Evolutionary conservation across 2,888 invertebrate genomes (phyloP), one percentile per base, ranked within the genome.

Genomic region (Cristatella mucedo): DNA sequence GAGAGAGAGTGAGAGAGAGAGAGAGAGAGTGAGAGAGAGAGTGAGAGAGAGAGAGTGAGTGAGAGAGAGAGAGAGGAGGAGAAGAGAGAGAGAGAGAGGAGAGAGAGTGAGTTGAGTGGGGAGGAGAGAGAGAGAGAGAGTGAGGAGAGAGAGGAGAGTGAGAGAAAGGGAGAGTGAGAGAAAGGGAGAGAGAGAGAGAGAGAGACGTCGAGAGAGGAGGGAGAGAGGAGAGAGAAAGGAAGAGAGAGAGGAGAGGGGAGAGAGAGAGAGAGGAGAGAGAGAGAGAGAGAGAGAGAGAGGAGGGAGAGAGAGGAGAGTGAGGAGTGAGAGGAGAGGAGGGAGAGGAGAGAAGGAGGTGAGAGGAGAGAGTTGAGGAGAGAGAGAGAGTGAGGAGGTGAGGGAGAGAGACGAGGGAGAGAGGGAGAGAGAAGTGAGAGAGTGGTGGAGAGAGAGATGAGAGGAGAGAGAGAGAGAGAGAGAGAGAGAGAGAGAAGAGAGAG

Each of bases 71-170:
- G 38, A 20, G 44, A 21, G 38, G 38, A 29, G 19, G 33, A 40
- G 44, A 38, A 44, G 44, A 22, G 43, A 26, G 36, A 34, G 34
- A 15, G 43, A 24, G 29, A 34, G 44, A 40, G 44, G 29, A 29
- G 38, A 22, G 30, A 19, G 11, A 20, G 19, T 13, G 18, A 18
- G 26, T 15, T 7, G 19, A 32, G 20, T 5, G 21, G 32, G 21
- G 42, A 43, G 21, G 26, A n/a, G 26, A 26, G 26, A 26, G 26
- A 26, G 11, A 26, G 26, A 11, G 11, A n/a, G n/a, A 11, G 26
- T 26, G 26, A n/a, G n/a, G 21, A 16, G 19, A 29, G 19, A 24
- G 31, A 29, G 29, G 29, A 29, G 41, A 21, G 41, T 30, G 26
- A 21, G 26, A 15, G 42, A 33, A 21, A 21, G 20, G 15, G 5